A percentile compares a stretch with the other conserved stretches of the same genome.
These are phyloP conservation scores for Orestias chungarensis DNA, from an alignment of 2,797 vertebrate genomes.

Conservation along the genomic window DNA sequence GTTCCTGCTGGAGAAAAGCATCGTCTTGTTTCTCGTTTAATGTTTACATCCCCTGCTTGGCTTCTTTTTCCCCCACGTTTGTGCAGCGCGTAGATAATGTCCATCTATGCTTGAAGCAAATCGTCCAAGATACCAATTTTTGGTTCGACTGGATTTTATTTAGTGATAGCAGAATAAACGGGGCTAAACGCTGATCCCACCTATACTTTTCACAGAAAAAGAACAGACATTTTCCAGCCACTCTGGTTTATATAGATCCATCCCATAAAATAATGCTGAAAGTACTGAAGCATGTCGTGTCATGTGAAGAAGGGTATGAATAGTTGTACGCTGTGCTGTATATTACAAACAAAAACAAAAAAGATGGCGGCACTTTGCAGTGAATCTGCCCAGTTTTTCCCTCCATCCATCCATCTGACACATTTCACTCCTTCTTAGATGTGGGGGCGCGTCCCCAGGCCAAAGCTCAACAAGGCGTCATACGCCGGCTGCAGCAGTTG, in stretches of 20 bases:
- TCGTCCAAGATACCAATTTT: too few species aligned
- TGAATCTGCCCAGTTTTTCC: conserved; percentile 22
- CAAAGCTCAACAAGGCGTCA: conserved; percentile 36
- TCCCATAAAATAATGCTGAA: not conserved
- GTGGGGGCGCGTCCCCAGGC: conserved; percentile 26
- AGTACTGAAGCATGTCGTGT: not conserved
- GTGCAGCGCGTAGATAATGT: too few species aligned
- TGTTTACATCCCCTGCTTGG: too few species aligned
- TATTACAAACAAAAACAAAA: conserved; percentile 8
- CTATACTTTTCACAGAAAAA: not conserved
- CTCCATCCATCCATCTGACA: conserved; percentile 12
- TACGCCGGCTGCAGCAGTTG: conserved; percentile 30
- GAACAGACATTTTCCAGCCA: not conserved
- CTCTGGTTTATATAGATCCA: not conserved
- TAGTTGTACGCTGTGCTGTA: not conserved
- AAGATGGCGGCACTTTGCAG: conserved; percentile 12
- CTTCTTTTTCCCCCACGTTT: too few species aligned
- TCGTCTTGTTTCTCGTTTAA: too few species aligned
- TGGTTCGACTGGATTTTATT: too few species aligned
- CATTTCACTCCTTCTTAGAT: conserved; percentile 3
- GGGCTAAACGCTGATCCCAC: too few species aligned
- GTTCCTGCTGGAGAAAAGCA: not conserved
- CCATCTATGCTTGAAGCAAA: too few species aligned
- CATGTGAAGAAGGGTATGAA: not conserved
- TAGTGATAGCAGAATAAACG: too few species aligned